A percentile compares a stretch with the other conserved stretches of the same genome.
Evolutionary conservation across 2,888 invertebrate genomes (phyloP).

Genomic region (Diplolepis rosae): DNA sequence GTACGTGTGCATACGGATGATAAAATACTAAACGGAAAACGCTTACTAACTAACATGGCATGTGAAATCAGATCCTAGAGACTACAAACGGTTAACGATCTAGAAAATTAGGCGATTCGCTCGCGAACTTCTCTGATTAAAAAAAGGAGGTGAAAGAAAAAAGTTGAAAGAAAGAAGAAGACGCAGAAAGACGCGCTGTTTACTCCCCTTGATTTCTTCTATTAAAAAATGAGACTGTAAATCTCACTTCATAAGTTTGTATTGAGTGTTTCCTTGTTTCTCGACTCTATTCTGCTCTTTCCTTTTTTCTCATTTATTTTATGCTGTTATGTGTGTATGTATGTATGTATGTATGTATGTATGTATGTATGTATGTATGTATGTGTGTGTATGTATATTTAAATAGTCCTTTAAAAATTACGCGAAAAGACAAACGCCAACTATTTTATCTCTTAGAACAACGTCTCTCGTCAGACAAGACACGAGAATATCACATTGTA

Average conservation of each 20-base stretch:
- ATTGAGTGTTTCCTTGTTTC: slow-evolving; percentile 43
- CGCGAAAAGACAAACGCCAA: slow-evolving; percentile 44
- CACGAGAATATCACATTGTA: slow-evolving; percentile 73
- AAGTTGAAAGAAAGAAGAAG: slow-evolving; percentile 39
- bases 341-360: slow-evolving; percentile 41
- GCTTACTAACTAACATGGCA: slow-evolving; percentile 66
- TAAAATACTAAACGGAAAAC: slow-evolving; percentile 53
- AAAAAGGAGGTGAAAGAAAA: slow-evolving; percentile 35
- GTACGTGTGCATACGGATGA: slow-evolving; percentile 39
- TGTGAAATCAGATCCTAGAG: slow-evolving; percentile 62
- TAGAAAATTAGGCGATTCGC: slow-evolving; percentile 39
- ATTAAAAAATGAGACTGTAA: no score
- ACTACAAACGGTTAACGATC: slow-evolving; percentile 50
- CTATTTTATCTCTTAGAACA: slow-evolving; percentile 62
- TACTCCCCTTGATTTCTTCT: slow-evolving; percentile 33
- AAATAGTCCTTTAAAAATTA: slow-evolving; percentile 42
- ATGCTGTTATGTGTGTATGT: slow-evolving; percentile 40
- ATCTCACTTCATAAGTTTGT: slow-evolving; percentile 40
- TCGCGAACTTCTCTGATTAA: neutral
- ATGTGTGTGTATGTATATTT: slow-evolving; percentile 28
- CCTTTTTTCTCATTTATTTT: slow-evolving; percentile 3
- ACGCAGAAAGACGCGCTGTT: slow-evolving; percentile 30
- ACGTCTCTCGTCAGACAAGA: slow-evolving; percentile 72
- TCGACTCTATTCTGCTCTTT: slow-evolving; percentile 27
- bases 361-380: slow-evolving; percentile 41